Evolutionary conservation across 2,797 vertebrate species (phyloP), one percentile per base, ranked within the genome.

Genomic region (Chrysolophus pictus): DNA sequence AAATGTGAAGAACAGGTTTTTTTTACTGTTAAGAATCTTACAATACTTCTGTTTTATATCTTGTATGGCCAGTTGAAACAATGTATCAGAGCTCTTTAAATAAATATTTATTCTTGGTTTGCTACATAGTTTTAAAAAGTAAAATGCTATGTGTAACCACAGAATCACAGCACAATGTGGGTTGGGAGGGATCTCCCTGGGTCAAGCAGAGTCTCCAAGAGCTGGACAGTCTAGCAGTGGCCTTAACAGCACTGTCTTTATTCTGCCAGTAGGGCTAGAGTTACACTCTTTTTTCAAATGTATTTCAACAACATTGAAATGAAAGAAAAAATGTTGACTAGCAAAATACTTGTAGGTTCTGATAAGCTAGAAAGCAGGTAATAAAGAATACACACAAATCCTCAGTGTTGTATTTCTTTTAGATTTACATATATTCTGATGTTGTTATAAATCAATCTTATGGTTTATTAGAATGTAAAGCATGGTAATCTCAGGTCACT

Each of bases 401-500:
- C 68, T 86, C 82, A 70, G 29, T 90, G 31, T 62, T 94, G 73
- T 77, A 21, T 29, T 80, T 70, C 69, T 80, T 31, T 80, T 93
- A 69, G 75, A 18, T 79, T 31, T 90, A 91, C 23, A 14, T 74
- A 24, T 41, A 82, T 95, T 87, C 90, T 87, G 91, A 91, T 28
- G 31, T 62, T 77, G 63, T 95, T 95, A 86, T 94, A 90, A 88
- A 96, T 90, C 81, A 95, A 86, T 90, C 87, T 55, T 60, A 93
- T 91, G 70, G 64, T 65, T 94, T 91, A 89, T 77, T 78, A 95
- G 91, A 95, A 97, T 93, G 85, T 92, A 97, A 96, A 96, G 44
- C 93, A 91, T 91, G 73, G 90, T 94, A 96, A 96, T 84, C 62
- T 90, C 78, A 91, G 94, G 95, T 97, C 95, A 94, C 96, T 93